Evolutionary conservation across 2,113 vertebrate species (phyloP).

Genomic region (Myodes glareolus): DNA sequence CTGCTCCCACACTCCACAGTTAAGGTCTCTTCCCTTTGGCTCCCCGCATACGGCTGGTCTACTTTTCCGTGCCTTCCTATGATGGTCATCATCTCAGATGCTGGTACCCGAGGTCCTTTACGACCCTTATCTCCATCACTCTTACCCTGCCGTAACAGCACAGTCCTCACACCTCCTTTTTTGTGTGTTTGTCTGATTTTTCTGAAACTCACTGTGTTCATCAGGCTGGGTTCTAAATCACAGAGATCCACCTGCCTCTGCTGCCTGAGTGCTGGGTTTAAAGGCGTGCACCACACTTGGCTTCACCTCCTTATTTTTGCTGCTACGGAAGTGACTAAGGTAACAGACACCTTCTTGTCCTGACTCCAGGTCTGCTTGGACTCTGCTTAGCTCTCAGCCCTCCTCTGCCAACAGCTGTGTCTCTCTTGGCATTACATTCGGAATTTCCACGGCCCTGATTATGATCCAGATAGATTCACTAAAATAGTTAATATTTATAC

Average conservation of each 20-base stretch:
- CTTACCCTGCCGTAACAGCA: neutral
- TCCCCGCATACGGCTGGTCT: neutral
- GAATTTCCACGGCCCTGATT: neutral
- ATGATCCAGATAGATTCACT: neutral
- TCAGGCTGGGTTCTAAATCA: neutral
- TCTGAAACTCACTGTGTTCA: neutral
- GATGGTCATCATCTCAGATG: neutral
- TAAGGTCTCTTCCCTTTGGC: neutral
- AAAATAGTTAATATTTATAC: neutral
- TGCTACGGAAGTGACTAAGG: neutral
- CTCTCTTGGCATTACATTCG: neutral
- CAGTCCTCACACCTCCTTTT: rapidly evolving
- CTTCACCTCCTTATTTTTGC: neutral
- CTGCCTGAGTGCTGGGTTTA: neutral
- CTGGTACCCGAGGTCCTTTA: too few species aligned
- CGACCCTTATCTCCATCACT: rapidly evolving
- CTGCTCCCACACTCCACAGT: too few species aligned
- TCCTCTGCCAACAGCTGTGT: neutral
- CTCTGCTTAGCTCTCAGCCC: neutral
- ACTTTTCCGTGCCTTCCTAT: neutral
- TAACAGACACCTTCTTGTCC: neutral
- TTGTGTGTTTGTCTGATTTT: neutral
- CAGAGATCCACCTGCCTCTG: neutral
- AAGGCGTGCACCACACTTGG: rapidly evolving
- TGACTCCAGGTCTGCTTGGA: neutral